Percentiles rank a stretch among this genome's conserved stretches.
Conservation (phyloP, 2,797 vertebrate species). For the Channa striata region DNA sequence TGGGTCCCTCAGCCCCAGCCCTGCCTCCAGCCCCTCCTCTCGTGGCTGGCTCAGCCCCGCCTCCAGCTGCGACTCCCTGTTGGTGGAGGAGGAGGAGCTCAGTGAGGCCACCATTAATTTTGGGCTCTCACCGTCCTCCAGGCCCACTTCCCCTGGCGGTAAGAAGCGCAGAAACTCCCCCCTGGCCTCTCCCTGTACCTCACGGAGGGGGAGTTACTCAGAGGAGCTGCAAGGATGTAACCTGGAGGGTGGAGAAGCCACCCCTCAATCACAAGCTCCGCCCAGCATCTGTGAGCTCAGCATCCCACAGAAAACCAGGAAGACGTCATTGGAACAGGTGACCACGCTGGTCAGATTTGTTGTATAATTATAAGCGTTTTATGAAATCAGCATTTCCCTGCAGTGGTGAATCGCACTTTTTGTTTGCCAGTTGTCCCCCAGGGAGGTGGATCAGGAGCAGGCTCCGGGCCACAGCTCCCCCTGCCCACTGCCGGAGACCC, state of each 20-base stretch:
- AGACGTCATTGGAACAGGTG: slow-evolving; percentile 92
- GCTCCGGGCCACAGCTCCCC: slow-evolving; percentile 72
- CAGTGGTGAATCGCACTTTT: not conserved
- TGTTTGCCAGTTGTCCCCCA: slow-evolving; percentile 75
- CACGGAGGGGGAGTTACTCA: slow-evolving; percentile 89
- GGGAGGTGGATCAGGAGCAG: slow-evolving; percentile 84
- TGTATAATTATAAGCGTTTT: no score
- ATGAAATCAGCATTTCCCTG: not conserved
- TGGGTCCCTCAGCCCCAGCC: slow-evolving; percentile 91
- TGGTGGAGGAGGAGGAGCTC: slow-evolving; percentile 93
- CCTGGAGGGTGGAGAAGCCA: slow-evolving; percentile 73
- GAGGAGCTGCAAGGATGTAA: slow-evolving; percentile 83
- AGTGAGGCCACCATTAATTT: slow-evolving; percentile 88
- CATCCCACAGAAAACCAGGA: slow-evolving; percentile 93
- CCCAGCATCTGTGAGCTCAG: slow-evolving; percentile 85
- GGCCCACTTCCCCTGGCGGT: slow-evolving; percentile 91
- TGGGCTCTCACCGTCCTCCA: slow-evolving; percentile 85
- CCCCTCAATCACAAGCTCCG: slow-evolving; percentile 67
- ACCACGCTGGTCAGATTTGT: not conserved
- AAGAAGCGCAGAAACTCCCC: slow-evolving; percentile 91
- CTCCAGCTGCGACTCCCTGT: slow-evolving; percentile 91
- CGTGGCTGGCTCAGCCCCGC: slow-evolving; percentile 92
- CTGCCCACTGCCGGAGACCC: slow-evolving; percentile 74
- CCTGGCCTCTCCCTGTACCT: slow-evolving; percentile 84
- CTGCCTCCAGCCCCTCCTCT: slow-evolving; percentile 92